These are phyloP conservation scores for Callitettix versicolor DNA, from an alignment of 1,140 invertebrate genomes.

Conservation along the genomic window DNA sequence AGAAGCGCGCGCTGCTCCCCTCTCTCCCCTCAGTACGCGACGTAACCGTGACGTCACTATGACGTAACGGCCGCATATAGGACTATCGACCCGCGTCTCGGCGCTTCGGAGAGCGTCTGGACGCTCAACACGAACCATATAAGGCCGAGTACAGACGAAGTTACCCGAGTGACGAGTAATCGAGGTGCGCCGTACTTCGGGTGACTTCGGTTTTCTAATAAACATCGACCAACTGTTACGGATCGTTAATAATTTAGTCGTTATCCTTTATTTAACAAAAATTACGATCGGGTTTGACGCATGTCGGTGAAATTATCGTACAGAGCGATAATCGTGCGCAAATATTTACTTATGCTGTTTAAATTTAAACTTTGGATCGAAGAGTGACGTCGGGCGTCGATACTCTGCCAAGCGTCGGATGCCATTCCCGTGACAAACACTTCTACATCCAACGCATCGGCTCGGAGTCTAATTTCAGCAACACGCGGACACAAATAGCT, in stretches of 20 bases:
- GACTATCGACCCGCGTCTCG: slow-evolving; percentile 14
- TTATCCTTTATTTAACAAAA: neutral
- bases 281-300: neutral
- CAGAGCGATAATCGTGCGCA: neutral
- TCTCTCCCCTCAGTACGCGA: slow-evolving; percentile 19
- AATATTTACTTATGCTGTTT: neutral
- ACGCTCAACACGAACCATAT: neutral
- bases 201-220: neutral
- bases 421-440: no score
- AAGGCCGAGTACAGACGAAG: neutral
- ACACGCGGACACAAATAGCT: neutral
- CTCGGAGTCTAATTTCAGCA: no score
- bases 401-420: neutral
- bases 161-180: neutral
- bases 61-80: slow-evolving; percentile 1
- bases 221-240: neutral
- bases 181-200: neutral
- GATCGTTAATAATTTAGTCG: neutral
- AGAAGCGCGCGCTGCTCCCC: slow-evolving; percentile 33
- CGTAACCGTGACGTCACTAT: slow-evolving; percentile 20
- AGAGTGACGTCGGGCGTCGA: neutral
- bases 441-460: no score
- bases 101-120: slow-evolving; percentile 14
- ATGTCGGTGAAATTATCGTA: neutral
- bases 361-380: neutral